These are phyloP conservation scores for Cataglyphis albicans DNA, from an alignment of 2,888 invertebrate species.

Conservation along the genomic window DNA sequence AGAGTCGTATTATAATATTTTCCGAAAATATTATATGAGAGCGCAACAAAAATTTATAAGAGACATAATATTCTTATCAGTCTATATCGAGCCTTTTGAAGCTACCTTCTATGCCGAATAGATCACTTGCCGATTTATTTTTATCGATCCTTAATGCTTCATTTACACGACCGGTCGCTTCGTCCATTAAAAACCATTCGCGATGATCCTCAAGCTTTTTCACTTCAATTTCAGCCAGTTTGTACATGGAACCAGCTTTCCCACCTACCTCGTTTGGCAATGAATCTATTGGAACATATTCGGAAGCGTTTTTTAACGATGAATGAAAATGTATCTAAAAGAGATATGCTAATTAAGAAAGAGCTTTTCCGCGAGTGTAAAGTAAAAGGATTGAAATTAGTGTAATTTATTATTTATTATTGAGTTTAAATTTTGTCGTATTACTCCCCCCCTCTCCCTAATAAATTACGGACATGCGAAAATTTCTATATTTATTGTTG, in stretches of 20 bases:
- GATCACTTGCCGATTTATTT: constrained; percentile 88
- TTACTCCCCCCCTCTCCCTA: background rate
- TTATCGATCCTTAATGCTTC: constrained; percentile 89
- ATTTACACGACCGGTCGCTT: constrained; percentile 87
- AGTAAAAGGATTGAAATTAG: background rate
- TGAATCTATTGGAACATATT: constrained; percentile 87
- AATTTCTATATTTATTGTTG: background rate
- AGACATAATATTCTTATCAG: constrained; percentile 79
- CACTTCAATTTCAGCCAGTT: constrained; percentile 75
- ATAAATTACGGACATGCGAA: background rate
- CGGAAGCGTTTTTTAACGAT: constrained; percentile 85
- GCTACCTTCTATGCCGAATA: constrained; percentile 90
- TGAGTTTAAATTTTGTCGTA: background rate
- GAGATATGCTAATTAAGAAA: background rate
- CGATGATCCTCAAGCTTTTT: constrained; percentile 82
- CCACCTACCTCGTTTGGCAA: constrained; percentile 90
- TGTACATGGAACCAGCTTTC: constrained; percentile 83
- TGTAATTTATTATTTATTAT: background rate
- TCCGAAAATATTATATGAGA: background rate
- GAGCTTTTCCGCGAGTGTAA: background rate
- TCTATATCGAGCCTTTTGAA: constrained; percentile 91
- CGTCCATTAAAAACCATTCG: constrained; percentile 85
- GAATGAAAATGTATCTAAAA: constrained; percentile 86
- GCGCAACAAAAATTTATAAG: background rate
- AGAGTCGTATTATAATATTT: background rate